Conservation (phyloP, 2,888 invertebrate genomes). For the Cantharis flavilabris region DNA sequence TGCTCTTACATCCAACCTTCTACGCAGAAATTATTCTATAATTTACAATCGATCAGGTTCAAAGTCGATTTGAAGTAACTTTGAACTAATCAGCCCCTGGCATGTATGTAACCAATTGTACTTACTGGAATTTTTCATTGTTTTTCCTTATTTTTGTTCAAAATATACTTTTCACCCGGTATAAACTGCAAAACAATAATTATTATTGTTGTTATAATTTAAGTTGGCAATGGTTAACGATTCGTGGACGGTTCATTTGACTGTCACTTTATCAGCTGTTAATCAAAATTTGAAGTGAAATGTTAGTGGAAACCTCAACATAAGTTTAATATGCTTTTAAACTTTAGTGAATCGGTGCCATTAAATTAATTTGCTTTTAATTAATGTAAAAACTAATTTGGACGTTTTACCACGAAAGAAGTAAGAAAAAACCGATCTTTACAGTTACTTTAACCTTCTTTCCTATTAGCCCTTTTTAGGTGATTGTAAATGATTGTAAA, state of each 20-base stretch:
- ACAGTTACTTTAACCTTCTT: neutral
- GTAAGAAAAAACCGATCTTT: neutral
- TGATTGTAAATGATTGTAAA: neutral
- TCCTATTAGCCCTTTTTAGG: neutral
- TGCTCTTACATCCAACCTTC: neutral
- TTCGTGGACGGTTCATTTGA: neutral
- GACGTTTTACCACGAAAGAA: neutral
- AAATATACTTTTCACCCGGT: neutral
- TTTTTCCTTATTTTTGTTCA: too few species aligned
- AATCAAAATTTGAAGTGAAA: neutral
- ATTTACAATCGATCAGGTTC: too few species aligned
- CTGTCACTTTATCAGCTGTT: constrained; percentile 2
- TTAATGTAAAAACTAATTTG: neutral
- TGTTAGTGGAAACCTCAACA: neutral
- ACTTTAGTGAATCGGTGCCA: neutral
- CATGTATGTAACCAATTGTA: too few species aligned
- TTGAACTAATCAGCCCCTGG: too few species aligned
- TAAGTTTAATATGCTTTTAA: neutral
- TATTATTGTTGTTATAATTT: neutral
- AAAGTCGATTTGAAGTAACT: too few species aligned
- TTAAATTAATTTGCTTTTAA: neutral
- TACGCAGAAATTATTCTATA: too few species aligned
- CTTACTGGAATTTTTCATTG: too few species aligned
- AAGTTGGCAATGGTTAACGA: neutral
- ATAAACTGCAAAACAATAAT: neutral